These are phyloP conservation scores for Cygnus buccinator DNA, from an alignment of 2,113 vertebrate species.

Conservation along the genomic window DNA sequence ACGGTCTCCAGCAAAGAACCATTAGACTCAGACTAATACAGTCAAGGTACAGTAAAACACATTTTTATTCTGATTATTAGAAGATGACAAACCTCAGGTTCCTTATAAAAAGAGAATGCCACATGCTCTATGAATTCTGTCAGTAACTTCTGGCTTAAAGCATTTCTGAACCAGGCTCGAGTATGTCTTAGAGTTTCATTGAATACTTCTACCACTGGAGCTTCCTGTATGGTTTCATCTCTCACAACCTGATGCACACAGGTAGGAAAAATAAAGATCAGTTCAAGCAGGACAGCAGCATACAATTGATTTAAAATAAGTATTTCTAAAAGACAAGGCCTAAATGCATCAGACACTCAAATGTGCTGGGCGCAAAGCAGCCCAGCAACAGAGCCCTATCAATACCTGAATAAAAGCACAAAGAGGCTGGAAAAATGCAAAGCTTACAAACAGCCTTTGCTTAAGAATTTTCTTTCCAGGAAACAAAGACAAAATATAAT, in stretches of 20 bases:
- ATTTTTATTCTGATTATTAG: background rate
- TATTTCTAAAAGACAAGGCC: background rate
- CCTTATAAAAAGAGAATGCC: fast-evolving
- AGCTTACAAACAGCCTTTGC: background rate
- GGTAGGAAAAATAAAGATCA: background rate
- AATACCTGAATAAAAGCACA: background rate
- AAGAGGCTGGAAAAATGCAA: background rate
- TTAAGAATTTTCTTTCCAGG: background rate
- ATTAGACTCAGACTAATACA: background rate
- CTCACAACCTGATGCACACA: background rate
- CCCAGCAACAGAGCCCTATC: background rate
- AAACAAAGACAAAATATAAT: background rate
- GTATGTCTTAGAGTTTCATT: background rate
- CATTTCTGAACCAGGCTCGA: conserved; percentile 24
- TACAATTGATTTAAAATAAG: background rate
- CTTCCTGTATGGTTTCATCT: background rate
- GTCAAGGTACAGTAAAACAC: background rate
- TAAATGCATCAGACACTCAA: background rate
- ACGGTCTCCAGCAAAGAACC: background rate
- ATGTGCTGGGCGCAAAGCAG: background rate
- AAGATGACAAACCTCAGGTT: conserved; percentile 40
- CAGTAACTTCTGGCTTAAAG: background rate
- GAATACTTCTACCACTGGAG: background rate
- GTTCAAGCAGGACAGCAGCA: background rate
- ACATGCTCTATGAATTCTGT: fast-evolving